These are phyloP conservation scores for Coendou prehensilis DNA, from an alignment of 2,797 vertebrate genomes.

Conservation along the genomic window DNA sequence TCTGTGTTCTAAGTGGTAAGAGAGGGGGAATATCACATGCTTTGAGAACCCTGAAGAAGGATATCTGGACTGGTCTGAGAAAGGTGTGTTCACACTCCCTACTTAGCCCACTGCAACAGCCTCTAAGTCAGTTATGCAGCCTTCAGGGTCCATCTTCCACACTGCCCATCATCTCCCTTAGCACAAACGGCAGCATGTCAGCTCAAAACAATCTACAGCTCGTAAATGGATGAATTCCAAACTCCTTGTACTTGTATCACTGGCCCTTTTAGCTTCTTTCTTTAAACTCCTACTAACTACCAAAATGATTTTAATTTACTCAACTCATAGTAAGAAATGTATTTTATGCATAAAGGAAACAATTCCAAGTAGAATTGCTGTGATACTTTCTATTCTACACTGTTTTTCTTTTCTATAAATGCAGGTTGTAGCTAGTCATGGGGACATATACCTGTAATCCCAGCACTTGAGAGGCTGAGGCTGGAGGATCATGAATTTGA, in stretches of 20 bases:
- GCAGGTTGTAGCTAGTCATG: not conserved
- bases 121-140: not conserved
- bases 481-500: not conserved
- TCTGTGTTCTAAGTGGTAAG: not conserved
- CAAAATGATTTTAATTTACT: constrained; percentile 45
- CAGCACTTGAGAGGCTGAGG: not conserved
- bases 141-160: not conserved
- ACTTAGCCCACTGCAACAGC: not conserved
- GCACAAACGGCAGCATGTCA: not conserved
- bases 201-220: not conserved
- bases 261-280: constrained; percentile 7
- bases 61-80: not conserved
- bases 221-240: constrained; percentile 41
- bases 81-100: not conserved
- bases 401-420: not conserved
- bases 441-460: not conserved
- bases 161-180: not conserved
- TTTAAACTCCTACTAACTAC: constrained; percentile 37
- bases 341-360: constrained; percentile 42
- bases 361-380: not conserved
- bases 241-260: not conserved
- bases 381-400: not conserved
- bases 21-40: not conserved
- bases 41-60: not conserved
- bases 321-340: constrained; percentile 27